Evolutionary conservation across 2,888 invertebrate genomes (phyloP).

Genomic region (Lepidochrysops patricia): DNA sequence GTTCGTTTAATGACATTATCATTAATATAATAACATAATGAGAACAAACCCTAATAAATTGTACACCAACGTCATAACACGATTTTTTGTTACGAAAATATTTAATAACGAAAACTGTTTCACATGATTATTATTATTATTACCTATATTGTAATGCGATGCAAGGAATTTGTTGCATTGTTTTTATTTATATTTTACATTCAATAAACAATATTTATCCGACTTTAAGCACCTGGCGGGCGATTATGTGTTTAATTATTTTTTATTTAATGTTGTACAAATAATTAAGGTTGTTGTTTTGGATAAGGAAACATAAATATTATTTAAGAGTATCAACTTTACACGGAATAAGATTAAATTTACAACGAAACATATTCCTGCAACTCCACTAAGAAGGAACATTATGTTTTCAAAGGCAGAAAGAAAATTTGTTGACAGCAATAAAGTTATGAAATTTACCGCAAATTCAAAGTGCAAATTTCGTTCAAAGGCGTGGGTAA

Average conservation of each 20-base stretch:
- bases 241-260: neutral
- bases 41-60: neutral
- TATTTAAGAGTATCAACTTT: neutral
- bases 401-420: too few relatives aligned
- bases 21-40: neutral
- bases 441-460: too few relatives aligned
- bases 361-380: too few relatives aligned
- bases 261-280: neutral
- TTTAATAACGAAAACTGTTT: neutral
- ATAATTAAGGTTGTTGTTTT: neutral
- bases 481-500: too few relatives aligned
- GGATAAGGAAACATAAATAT: constrained; percentile 1
- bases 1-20: neutral
- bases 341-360: too few relatives aligned
- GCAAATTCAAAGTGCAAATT: too few relatives aligned
- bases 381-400: too few relatives aligned
- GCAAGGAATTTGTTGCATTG: constrained; percentile 7
- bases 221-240: neutral
- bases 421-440: too few relatives aligned
- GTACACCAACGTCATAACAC: neutral
- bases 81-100: neutral
- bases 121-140: constrained; percentile 5
- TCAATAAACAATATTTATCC: constrained; percentile 3
- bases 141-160: neutral
- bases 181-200: constrained; percentile 4